Evolutionary conservation across 2,888 invertebrate species (phyloP), one percentile per base, ranked within the genome.

Genomic region (Drosophila yooni): DNA sequence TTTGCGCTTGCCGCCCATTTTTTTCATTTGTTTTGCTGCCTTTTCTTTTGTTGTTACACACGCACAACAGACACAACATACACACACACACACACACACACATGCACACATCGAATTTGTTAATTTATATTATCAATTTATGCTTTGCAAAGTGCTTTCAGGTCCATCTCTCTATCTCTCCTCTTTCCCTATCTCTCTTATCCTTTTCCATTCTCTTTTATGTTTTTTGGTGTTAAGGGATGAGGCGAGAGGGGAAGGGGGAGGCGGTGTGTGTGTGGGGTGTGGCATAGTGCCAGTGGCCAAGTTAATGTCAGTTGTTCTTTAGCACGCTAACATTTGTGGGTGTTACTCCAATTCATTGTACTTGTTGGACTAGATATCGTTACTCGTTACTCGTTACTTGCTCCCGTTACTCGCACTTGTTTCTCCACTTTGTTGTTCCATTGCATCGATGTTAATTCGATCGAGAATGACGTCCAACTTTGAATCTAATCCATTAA

Each of bases 71-170:
- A 7, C 43, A 13, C 21, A 43, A 43, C 40, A n/a, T 10, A 46
- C 43, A 68, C 57, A 65, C 62, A 72, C 64, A 68, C 62, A 40
- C 60, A 38, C 53, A 54, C 67, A 60, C 62, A 36, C 43, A 36
- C 63, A 70, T 63, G 34, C 52, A 46, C 46, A 57, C 66, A 68
- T 79, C 66, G 88, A 76, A 84, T 89, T 83, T 88, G 87, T 89
- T 86, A 86, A 89, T 89, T 86, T 86, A 86, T 86, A 86, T 86
- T 89, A 89, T 87, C 84, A 89, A 87, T 86, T 86, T 83, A 89
- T 89, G 80, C 89, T 71, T 82, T 89, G 70, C 74, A 89, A 86
- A 89, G 84, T 86, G 80, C 76, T 83, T 86, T 72, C 57, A 56
- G 31, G 46, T 15, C 29, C 31, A 31, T 31, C 15, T 38, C 40